A percentile compares a stretch with the other conserved stretches of the same genome.
Evolutionary conservation across 2,113 vertebrate genomes (phyloP).

Genomic region (Turnix velox): DNA sequence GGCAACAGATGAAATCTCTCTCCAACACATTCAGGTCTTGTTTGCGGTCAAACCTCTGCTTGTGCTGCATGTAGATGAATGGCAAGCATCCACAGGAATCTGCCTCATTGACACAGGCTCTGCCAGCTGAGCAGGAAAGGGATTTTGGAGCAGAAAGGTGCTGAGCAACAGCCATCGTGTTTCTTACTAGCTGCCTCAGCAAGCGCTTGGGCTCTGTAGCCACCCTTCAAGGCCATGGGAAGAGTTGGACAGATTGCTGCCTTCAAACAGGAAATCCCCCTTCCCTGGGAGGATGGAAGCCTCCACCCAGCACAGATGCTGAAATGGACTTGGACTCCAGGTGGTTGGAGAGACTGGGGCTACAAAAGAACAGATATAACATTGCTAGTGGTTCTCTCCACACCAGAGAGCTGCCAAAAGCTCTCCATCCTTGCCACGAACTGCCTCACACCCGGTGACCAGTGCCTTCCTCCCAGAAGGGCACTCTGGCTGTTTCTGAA

Average conservation of each 20-base stretch:
- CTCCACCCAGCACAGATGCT: background rate
- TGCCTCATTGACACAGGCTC: background rate
- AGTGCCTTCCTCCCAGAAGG: background rate
- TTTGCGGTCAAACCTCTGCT: constrained; percentile 25
- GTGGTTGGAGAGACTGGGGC: background rate
- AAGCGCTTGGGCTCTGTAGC: background rate
- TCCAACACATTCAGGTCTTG: background rate
- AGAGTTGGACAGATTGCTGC: background rate
- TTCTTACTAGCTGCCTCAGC: background rate
- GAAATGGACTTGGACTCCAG: background rate
- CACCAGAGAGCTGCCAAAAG: background rate
- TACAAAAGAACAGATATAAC: fast-evolving
- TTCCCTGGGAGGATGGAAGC: fast-evolving
- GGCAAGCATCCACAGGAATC: constrained; percentile 4
- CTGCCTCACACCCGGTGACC: background rate
- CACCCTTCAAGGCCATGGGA: background rate
- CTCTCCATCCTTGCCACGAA: background rate
- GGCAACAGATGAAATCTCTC: constrained; percentile 40
- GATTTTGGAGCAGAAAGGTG: background rate
- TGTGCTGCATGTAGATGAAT: background rate
- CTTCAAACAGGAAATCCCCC: background rate
- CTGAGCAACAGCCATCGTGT: fast-evolving
- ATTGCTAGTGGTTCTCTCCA: fast-evolving
- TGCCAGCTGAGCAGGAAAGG: background rate
- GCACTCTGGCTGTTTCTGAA: constrained; percentile 11